Percentiles rank a stretch among this genome's conserved stretches.
phyloP scores from a whole-genome alignment of 2,113 vertebrate genomes.

The Eretmochelys imbricata region DNA sequence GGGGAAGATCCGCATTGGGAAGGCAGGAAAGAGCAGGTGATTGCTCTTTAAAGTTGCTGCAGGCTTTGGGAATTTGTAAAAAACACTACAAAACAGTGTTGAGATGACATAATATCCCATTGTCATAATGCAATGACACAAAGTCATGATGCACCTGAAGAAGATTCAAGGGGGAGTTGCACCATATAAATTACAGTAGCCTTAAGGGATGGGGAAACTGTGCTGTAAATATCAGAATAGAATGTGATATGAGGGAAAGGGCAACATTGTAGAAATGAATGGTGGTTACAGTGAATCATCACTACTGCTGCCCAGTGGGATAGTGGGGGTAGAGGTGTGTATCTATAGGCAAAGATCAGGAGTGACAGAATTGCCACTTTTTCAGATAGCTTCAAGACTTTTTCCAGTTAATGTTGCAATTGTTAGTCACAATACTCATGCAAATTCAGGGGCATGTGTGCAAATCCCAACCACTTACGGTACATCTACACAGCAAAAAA shows the following conservation, averaged over 20 bases:
- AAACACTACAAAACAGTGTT: not conserved
- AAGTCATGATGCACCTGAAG: not conserved
- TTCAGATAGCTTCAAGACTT: slow-evolving; percentile 51
- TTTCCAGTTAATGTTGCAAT: slow-evolving; percentile 28
- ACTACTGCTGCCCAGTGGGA: not conserved
- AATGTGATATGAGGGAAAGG: not conserved
- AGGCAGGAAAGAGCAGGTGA: not conserved
- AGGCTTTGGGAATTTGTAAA: not conserved
- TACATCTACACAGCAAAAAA: not conserved
- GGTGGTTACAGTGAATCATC: not conserved
- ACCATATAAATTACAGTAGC: not conserved
- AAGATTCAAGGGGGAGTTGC: not conserved
- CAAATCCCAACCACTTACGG: not conserved
- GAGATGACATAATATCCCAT: too few relatives aligned
- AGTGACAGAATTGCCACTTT: slow-evolving; percentile 43
- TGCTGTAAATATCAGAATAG: not conserved
- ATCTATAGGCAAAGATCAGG: slow-evolving; percentile 3
- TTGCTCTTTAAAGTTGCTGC: not conserved
- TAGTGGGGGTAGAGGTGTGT: not conserved
- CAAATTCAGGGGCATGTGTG: not conserved
- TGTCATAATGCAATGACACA: not conserved
- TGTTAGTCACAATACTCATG: slow-evolving; percentile 49
- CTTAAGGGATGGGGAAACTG: not conserved
- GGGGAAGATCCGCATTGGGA: fast-evolving
- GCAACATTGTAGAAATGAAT: not conserved